Conservation (phyloP, 1,140 invertebrate genomes). For the Gerris buenoi region DNA sequence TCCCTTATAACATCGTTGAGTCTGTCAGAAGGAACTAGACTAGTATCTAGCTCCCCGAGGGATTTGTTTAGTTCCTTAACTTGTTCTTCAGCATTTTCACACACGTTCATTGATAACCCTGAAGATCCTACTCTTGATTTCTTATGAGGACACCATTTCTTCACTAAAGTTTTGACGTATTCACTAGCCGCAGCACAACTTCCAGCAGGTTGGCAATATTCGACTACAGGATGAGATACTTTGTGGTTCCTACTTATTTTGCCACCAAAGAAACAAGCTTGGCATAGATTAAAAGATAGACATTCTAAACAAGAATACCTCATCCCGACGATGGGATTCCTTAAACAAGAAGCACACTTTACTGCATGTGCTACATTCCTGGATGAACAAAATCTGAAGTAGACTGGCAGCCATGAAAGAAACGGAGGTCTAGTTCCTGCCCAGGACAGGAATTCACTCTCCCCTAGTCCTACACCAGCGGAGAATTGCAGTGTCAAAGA, state of each 20-base stretch:
- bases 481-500: not conserved
- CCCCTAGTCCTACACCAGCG: not conserved
- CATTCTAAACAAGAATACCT: not conserved
- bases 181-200: not conserved
- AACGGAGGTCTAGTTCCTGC: not conserved
- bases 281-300: not conserved
- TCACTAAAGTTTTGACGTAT: not conserved
- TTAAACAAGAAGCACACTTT: not conserved
- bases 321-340: not conserved
- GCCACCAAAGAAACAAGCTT: not conserved
- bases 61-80: not conserved
- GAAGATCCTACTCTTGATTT: not conserved
- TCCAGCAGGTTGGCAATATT: not conserved
- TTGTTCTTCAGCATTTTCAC: not conserved
- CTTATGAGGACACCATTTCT: not conserved
- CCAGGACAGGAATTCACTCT: not conserved
- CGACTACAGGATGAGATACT: not conserved
- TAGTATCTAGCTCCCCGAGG: not conserved
- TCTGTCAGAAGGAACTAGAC: slow-evolving; percentile 1
- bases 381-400: not conserved
- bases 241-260: not conserved
- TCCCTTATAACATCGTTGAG: slow-evolving; percentile 9
- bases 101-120: not conserved
- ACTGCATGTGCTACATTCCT: not conserved
- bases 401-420: not conserved